phyloP scores from a whole-genome alignment of 2,888 invertebrate genomes.

The Omphaloscelis lunosa region DNA sequence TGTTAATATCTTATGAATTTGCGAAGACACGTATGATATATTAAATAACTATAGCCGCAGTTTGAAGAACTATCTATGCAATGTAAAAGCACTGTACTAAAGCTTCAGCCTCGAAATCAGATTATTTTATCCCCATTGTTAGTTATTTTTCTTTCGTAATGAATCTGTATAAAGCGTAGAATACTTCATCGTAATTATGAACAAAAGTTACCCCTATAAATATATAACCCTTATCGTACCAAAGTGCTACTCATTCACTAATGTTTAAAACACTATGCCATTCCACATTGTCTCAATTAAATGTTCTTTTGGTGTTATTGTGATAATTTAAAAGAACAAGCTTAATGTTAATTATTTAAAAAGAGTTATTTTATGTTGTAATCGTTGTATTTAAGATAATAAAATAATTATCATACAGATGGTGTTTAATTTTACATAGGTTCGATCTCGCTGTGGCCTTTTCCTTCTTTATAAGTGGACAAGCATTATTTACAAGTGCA shows the following conservation, averaged over 20 bases:
- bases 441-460: too few relatives aligned
- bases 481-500: too few relatives aligned
- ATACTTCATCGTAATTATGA: conserved; percentile 39
- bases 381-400: conserved; percentile 89
- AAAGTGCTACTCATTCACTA: conserved; percentile 71
- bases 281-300: conserved; percentile 85
- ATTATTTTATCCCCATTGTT: conserved; percentile 37
- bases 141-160: conserved; percentile 39
- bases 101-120: too few relatives aligned
- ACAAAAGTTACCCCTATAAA: conserved; percentile 67
- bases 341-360: conserved; percentile 88
- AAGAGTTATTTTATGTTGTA: conserved; percentile 89
- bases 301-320: conserved; percentile 85
- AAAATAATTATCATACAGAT: conserved; percentile 78
- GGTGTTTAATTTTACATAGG: conserved; percentile 44
- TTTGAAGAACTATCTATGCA: conserved; percentile 16
- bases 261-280: conserved; percentile 74
- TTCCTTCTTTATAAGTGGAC: neutral
- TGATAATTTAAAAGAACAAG: conserved; percentile 89
- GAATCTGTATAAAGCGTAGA: conserved; percentile 47
- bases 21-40: neutral
- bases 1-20: conserved; percentile 16
- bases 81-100: conserved; percentile 4
- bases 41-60: neutral
- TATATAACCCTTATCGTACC: conserved; percentile 71